Conservation (phyloP, 2,113 vertebrate genomes). For the Leptobrachium ailaonicum region DNA sequence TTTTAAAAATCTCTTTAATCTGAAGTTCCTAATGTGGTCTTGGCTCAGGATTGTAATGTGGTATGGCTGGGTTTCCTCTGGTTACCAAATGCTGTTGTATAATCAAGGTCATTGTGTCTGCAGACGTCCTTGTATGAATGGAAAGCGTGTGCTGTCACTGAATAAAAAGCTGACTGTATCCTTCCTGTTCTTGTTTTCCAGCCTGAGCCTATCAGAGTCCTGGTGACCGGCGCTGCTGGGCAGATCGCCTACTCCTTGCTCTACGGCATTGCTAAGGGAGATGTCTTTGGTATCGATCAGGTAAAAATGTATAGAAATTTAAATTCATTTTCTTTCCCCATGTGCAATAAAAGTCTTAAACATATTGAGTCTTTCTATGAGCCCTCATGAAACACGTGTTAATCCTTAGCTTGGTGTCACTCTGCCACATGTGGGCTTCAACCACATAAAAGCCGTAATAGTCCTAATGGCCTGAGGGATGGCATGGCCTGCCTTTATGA, state of each 20-base stretch:
- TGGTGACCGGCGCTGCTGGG: conserved; percentile 94
- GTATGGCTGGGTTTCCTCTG: not conserved
- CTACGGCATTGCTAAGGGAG: conserved; percentile 92
- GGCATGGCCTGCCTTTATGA: no score
- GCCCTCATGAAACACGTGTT: no score
- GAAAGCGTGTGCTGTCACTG: not conserved
- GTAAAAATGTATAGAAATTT: conserved; percentile 60
- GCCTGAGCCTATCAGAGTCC: conserved; percentile 85
- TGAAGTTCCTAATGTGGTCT: no score
- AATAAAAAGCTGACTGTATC: conserved; percentile 31
- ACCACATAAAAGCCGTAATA: no score
- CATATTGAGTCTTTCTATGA: no score
- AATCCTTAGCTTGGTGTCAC: no score
- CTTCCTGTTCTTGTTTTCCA: conserved; percentile 62
- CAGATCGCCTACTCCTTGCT: conserved; percentile 95
- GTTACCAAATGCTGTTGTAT: not conserved
- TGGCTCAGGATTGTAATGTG: not conserved
- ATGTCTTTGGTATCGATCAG: conserved; percentile 97
- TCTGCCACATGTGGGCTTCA: no score
- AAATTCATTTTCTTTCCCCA: not conserved
- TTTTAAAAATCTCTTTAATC: no score
- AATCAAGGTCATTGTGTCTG: not conserved
- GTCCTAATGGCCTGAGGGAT: no score
- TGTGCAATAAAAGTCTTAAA: no score
- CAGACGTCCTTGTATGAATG: not conserved